Base-by-base conservation (phyloP, 1,140 invertebrate species). In the Octopus sinensis region DNA sequence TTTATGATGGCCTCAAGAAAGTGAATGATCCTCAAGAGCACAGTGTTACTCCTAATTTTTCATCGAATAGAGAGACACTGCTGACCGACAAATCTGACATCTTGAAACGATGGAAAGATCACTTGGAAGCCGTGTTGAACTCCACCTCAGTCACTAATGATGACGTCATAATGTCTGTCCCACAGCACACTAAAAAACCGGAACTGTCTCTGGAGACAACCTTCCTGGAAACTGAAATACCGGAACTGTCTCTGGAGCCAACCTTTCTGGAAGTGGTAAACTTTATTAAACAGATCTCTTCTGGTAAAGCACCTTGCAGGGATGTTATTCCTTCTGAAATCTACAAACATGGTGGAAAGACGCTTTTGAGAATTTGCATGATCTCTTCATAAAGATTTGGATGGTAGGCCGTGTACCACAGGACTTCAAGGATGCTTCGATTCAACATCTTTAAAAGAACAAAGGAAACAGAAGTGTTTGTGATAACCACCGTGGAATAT, bases 291-390 rank as follows among this genome's bases (percentile, higher is more conserved):
- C 80, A 80, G 30, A 6, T 85, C 23, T 81, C 68, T n/a, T 62
- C 13, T 79, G 80, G 83, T 75, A 84, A 84, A 82, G 82, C 82
- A 12, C 79, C 73, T 75, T 80, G 79, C 6, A 23, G 80, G 4
- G 81, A 86, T 76, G 82, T 79, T 43, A 86, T 86, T 7, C 85
- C 82, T 56, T 73, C 82, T 43, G 82, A 84, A 51, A 54, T 86
- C 13, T 80, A 81, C 54, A 82, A 84, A 23, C 0, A 71, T 30
- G 82, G 79, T 54, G 82, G 81, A 53, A 0, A 43, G 43, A 5
- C 13, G 13, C 76, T 81, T 3, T 30, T 6, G 4, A 76, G 53
- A 83, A 68, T 13, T 51, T 78, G 12, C 23, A 23, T 13, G 5
- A 68, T 7, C 56, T 80, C 5, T 79, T 81, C 71, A 5, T 12